Evolutionary conservation across 2,888 invertebrate genomes (phyloP), one percentile per base, ranked within the genome.

Genomic region (Helicoverpa assulta): DNA sequence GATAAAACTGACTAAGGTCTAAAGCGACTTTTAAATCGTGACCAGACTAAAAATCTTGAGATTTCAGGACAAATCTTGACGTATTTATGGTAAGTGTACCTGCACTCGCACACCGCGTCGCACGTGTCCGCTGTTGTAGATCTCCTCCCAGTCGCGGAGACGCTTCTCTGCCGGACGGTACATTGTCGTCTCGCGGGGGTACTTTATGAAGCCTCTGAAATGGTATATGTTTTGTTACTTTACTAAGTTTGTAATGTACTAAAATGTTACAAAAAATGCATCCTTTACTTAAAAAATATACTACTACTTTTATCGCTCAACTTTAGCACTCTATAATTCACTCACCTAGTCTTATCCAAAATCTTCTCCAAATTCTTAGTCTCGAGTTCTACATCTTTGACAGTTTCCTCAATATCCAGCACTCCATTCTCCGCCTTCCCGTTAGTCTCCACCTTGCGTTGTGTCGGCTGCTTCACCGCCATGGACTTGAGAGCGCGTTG

Each of bases 121-220:
- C 10, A 99, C 98, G 82, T 97, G 97, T 18, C 96, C 96, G 87
- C 97, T 97, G 91, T 99, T 98, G 95, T 99, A 99, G 79, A 99
- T 98, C 96, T 99, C 99, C 78, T 98, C 97, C 99, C 99, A 99
- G 93, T 99, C 99, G 76, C 98, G 97, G 82, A 98, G 93, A 0
- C 99, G 97, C 83, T 97, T 97, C 64, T 97, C 98, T 0, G 98
- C 98, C 50, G 98, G 97, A 1, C 99, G 97, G 95, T 99, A 99
- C 83, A 98, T 95, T 0, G 97, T 96, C 1, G 97, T 97, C 90
- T 99, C 99, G 67, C 99, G 97, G 67, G 98, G 97, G 96, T 99
- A 99, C 89, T 99, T 99, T 91, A 99, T 98, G 93, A 99, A 99
- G 70, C 99, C 99, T 82, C 98, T 97, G 91, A 0, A 40, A 40